Percentiles rank a stretch among this genome's conserved stretches.
Evolutionary conservation across 2,888 invertebrate species (phyloP).

Genomic region (Galerucella pusilla): DNA sequence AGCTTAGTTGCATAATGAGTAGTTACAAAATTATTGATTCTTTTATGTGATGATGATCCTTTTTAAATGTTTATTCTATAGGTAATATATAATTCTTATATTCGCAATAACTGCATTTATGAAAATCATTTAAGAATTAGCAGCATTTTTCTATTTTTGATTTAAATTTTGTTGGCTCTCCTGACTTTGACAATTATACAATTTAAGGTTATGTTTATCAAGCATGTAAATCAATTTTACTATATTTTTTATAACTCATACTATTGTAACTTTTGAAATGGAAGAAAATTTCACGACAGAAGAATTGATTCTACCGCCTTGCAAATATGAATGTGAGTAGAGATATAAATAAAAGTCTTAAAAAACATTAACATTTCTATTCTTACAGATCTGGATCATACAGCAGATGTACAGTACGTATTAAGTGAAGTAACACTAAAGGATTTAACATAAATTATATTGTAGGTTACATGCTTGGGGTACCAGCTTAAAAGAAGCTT

Average conservation of each 20-base stretch:
- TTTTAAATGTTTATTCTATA: too few species aligned
- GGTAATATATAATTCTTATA: too few species aligned
- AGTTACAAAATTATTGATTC: neutral
- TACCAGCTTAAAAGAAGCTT: conserved; percentile 84
- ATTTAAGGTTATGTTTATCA: neutral
- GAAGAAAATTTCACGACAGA: conserved; percentile 68
- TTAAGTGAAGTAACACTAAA: conserved; percentile 60
- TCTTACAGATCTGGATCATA: conserved; percentile 91
- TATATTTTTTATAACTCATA: neutral
- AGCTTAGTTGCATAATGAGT: neutral
- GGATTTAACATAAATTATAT: conserved; percentile 23
- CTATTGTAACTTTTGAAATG: conserved; percentile 24
- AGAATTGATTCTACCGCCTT: conserved; percentile 73
- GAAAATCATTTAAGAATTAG: too few species aligned
- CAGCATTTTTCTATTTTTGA: too few species aligned
- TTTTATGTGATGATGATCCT: too few species aligned
- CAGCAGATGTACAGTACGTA: conserved; percentile 98
- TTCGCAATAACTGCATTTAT: too few species aligned
- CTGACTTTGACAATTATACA: neutral
- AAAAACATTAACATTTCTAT: conserved; percentile 39
- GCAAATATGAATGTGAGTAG: conserved; percentile 85
- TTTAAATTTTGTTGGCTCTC: too few species aligned
- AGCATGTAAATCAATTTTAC: neutral
- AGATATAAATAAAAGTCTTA: conserved; percentile 5
- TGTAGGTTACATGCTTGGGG: conserved; percentile 94